These are phyloP conservation scores for Lutjanus campechanus DNA, from an alignment of 2,797 vertebrate species.

Conservation along the genomic window DNA sequence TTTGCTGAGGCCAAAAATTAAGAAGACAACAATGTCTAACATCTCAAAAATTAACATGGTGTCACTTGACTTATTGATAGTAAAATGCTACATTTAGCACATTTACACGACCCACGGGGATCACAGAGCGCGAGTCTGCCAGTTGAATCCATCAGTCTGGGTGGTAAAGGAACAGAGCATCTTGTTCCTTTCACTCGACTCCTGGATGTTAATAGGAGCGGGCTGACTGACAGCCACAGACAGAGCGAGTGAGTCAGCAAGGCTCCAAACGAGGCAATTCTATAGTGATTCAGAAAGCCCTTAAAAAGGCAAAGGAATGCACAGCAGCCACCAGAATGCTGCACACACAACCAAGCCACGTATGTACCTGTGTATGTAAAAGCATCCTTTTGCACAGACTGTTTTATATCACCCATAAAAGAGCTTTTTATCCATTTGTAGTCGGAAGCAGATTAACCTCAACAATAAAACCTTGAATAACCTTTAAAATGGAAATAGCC, in stretches of 20 bases:
- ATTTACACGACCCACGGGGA: background rate
- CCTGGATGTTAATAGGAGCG: slow-evolving; percentile 61
- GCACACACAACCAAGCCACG: slow-evolving; percentile 15
- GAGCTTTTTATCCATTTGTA: no score
- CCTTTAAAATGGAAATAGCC: no score
- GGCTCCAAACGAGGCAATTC: slow-evolving; percentile 57
- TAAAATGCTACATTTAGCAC: slow-evolving; percentile 25
- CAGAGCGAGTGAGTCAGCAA: slow-evolving; percentile 61
- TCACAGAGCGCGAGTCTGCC: slow-evolving; percentile 19
- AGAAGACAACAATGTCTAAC: background rate
- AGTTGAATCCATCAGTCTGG: slow-evolving; percentile 35
- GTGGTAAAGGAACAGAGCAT: slow-evolving; percentile 52
- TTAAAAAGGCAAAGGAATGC: slow-evolving; percentile 34
- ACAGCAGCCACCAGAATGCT: slow-evolving; percentile 9
- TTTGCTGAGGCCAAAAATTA: no score
- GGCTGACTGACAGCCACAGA: slow-evolving; percentile 67
- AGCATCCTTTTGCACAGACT: background rate
- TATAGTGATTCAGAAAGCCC: slow-evolving; percentile 61
- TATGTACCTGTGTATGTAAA: background rate
- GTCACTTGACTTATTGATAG: background rate
- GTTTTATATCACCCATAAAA: background rate
- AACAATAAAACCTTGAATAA: no score
- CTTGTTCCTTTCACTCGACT: slow-evolving; percentile 62
- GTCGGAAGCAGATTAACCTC: no score
- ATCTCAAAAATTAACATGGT: slow-evolving; percentile 6